Percentiles rank a stretch among this genome's conserved stretches.
phyloP scores from a whole-genome alignment of 2,888 invertebrate species.

The Agonopterix heracliana region DNA sequence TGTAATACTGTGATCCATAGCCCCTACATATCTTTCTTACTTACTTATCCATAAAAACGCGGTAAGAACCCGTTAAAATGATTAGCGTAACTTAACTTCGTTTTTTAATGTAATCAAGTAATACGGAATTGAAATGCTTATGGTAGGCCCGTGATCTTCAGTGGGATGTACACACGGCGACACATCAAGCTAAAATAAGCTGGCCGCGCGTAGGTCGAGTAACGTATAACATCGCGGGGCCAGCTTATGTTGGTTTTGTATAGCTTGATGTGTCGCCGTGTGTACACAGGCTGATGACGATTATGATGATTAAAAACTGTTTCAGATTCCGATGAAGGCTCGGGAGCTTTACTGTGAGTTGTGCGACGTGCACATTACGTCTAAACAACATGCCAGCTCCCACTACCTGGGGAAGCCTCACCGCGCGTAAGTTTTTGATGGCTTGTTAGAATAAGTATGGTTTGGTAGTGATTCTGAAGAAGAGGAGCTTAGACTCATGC shows the following conservation, averaged over 20 bases:
- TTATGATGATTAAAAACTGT: conserved; percentile 6
- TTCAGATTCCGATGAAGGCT: conserved; percentile 46
- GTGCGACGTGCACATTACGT: conserved; percentile 69
- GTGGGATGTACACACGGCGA: background rate
- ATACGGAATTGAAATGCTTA: background rate
- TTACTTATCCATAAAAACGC: too few species aligned
- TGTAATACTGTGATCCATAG: too few species aligned
- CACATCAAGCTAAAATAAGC: too few species aligned
- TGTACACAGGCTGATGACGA: background rate
- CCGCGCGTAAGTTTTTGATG: conserved; percentile 41
- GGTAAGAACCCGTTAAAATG: too few species aligned
- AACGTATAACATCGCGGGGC: too few species aligned
- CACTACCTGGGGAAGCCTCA: conserved; percentile 72
- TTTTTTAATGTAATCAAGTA: background rate
- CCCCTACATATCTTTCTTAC: too few species aligned
- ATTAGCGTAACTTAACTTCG: too few species aligned
- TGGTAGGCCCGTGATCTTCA: background rate
- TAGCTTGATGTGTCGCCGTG: too few species aligned
- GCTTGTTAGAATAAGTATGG: too few species aligned
- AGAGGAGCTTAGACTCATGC: too few species aligned
- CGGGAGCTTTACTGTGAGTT: conserved; percentile 65
- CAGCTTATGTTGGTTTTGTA: too few species aligned
- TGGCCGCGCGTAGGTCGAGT: background rate
- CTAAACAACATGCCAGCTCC: conserved; percentile 61
- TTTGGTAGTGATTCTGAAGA: too few species aligned